phyloP scores from a whole-genome alignment of 2,888 invertebrate genomes.

The Eristalis intricaria region DNA sequence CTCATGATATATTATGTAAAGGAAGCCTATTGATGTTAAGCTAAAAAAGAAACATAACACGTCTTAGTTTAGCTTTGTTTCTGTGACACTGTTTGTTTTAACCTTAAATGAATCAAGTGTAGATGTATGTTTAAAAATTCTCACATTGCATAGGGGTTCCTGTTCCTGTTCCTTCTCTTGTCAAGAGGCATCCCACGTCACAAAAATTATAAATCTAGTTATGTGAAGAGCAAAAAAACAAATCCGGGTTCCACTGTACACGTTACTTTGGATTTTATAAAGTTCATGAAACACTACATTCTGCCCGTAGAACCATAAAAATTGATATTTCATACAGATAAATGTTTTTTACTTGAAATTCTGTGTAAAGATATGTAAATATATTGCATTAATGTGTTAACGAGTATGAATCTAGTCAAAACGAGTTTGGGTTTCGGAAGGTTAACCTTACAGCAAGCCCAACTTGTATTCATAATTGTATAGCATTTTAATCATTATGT shows the following conservation, averaged over 20 bases:
- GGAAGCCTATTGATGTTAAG: conserved; percentile 27
- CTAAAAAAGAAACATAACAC: background rate
- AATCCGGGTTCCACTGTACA: background rate
- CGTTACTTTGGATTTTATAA: background rate
- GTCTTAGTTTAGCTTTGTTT: conserved; percentile 6
- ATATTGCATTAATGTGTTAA: background rate
- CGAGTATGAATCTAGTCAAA: background rate
- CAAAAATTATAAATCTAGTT: background rate
- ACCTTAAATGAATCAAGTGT: background rate
- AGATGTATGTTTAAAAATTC: background rate
- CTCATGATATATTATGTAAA: background rate
- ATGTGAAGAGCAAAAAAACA: background rate
- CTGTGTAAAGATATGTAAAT: conserved; percentile 26
- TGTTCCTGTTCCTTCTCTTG: conserved; percentile 63
- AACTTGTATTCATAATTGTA: background rate
- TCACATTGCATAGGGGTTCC: conserved; percentile 47
- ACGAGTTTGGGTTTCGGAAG: background rate
- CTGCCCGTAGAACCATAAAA: background rate
- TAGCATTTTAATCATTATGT: background rate
- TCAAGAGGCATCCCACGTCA: conserved; percentile 33
- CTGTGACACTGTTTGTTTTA: background rate
- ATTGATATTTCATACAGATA: background rate
- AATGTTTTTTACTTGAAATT: background rate
- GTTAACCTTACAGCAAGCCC: background rate
- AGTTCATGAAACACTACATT: background rate